A percentile compares a stretch with the other conserved stretches of the same genome.
phyloP scores from a whole-genome alignment of 2,797 vertebrate species.

The Neoniphon sammara region DNA sequence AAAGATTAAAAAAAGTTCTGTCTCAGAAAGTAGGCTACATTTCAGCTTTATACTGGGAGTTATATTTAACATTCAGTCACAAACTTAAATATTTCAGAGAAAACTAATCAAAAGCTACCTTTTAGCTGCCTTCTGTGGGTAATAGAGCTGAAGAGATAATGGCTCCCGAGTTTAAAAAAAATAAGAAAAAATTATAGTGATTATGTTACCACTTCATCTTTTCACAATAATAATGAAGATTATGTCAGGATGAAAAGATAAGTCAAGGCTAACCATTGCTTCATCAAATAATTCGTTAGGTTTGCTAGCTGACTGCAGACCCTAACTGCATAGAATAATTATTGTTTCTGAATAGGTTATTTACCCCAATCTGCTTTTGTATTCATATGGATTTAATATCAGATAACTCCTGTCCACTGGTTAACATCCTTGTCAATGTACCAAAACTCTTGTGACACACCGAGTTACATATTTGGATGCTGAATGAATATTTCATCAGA shows the following conservation, averaged over 20 bases:
- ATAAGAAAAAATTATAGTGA: too few species aligned
- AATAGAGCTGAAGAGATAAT: too few species aligned
- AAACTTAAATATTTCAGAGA: too few species aligned
- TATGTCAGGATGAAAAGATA: constrained; percentile 5
- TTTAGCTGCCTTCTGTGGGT: too few species aligned
- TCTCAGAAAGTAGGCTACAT: too few species aligned
- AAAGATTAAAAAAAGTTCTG: too few species aligned
- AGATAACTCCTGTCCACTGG: constrained; percentile 40
- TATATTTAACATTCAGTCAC: too few species aligned
- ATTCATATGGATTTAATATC: constrained; percentile 30
- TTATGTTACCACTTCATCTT: constrained; percentile 5
- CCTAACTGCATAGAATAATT: constrained; percentile 23
- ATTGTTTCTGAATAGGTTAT: constrained; percentile 11
- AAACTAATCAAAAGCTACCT: too few species aligned
- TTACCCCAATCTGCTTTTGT: not conserved
- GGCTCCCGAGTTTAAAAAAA: too few species aligned
- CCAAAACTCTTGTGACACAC: not conserved
- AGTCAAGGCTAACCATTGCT: constrained; percentile 5
- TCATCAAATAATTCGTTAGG: not conserved
- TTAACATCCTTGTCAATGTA: not conserved
- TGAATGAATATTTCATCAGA: constrained; percentile 53
- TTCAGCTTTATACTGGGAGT: too few species aligned
- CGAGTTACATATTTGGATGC: constrained; percentile 34
- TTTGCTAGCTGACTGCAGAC: too few species aligned
- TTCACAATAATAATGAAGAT: not conserved